Base-by-base conservation (phyloP, 1,140 invertebrate species). In the Ephestia elutella region DNA sequence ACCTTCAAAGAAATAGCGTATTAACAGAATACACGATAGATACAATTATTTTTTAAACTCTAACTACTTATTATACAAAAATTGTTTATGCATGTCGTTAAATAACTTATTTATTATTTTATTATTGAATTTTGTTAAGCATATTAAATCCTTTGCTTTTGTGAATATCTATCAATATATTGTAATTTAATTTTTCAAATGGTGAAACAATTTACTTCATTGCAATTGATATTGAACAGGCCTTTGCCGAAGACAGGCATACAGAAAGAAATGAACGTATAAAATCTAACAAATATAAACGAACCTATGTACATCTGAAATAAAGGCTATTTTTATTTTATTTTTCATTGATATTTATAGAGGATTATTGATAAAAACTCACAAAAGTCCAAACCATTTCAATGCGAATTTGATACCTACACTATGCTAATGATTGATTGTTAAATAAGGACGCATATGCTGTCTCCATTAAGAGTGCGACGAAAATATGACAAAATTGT, bases 11-110 rank as follows among this genome's bases (percentile, higher is more conserved):
- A 64, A 62, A 65, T 49, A 68, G 57, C 66, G 62, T 68, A 66
- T 65, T 68, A 60, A 73, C 32, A 38, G 32, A 54, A 49, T 55
- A 44, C 57, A 60, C 56, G 51, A 59, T 28, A 51, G 5, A 50
- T 50, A 59, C 59, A 48, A 54, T 53, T 56, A 38, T 77, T 71
- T 74, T 67, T 69, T 63, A 60, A 73, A 78, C 60, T 62, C 79
- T 82, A 82, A 80, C 79, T 82, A 82, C 75, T 78, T 78, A 80
- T 78, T 60, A 74, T 82, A 80, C 73, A 80, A 78, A 73, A 68
- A 71, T 71, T 75, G 68, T 80, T 78, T 81, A 81, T 78, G 75
- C 72, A 78, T 73, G 64, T 66, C 57, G 68, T 71, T 75, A 71
- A 75, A 75, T 75, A 78, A 78, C 70, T 74, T 78, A 78, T 65